Percentiles rank a stretch among this genome's conserved stretches.
These are phyloP conservation scores for Bujurquina vittata DNA, from an alignment of 2,113 vertebrate species.

Conservation along the genomic window DNA sequence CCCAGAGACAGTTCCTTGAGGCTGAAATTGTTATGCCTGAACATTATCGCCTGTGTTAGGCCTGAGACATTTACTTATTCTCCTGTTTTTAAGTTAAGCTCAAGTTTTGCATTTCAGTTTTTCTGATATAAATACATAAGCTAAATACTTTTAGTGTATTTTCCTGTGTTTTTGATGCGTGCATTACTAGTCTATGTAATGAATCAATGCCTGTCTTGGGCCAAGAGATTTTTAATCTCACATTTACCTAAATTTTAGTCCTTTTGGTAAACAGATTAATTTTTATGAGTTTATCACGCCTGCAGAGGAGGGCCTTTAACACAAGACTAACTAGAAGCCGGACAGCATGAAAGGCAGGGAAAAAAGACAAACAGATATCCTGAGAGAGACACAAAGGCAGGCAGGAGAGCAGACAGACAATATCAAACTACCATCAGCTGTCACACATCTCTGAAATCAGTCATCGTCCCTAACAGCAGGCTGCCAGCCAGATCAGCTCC, in stretches of 20 bases:
- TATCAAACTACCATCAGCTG: constrained; percentile 31
- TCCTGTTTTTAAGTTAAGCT: background rate
- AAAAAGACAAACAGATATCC: constrained; percentile 11
- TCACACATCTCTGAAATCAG: constrained; percentile 53
- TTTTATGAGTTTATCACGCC: too few relatives aligned
- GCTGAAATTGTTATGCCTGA: background rate
- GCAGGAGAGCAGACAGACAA: constrained; percentile 24
- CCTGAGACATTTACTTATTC: background rate
- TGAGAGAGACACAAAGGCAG: constrained; percentile 27
- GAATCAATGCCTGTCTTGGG: background rate
- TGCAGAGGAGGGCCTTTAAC: background rate
- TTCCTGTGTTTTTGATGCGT: background rate
- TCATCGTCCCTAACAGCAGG: constrained; percentile 49
- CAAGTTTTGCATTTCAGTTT: background rate
- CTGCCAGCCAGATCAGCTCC: constrained; percentile 60
- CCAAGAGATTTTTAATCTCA: background rate
- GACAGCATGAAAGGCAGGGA: background rate
- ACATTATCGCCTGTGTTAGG: background rate
- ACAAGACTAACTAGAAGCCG: constrained; percentile 1
- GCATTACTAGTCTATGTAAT: background rate
- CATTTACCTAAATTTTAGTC: background rate
- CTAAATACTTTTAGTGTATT: background rate
- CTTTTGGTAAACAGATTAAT: too few relatives aligned
- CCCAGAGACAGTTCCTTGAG: background rate
- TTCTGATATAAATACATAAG: background rate